These are phyloP conservation scores for Panthera leo DNA, from an alignment of 2,113 vertebrate species.

Conservation along the genomic window DNA sequence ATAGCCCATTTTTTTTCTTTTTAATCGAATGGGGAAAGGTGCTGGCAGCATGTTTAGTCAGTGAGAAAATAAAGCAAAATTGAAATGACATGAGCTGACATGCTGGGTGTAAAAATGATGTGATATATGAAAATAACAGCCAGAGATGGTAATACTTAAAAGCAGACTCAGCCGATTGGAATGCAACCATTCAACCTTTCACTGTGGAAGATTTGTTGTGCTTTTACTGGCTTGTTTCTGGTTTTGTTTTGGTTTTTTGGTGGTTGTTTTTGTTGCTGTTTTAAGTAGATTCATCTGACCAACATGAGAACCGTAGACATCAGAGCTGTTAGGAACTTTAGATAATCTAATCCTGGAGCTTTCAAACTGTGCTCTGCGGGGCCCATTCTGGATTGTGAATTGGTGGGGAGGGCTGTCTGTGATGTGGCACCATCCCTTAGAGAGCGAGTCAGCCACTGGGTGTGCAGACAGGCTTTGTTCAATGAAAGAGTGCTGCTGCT, in stretches of 20 bases:
- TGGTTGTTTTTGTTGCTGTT: neutral
- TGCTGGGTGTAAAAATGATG: neutral
- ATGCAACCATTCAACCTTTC: neutral
- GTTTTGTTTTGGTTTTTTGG: neutral
- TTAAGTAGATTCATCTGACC: neutral
- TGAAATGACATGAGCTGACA: slow-evolving; percentile 47
- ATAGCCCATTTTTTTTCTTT: neutral
- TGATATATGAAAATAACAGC: neutral
- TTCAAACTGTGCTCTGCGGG: neutral
- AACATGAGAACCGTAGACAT: neutral
- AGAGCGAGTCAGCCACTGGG: neutral
- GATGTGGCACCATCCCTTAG: accelerated
- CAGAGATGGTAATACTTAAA: neutral
- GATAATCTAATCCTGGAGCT: neutral
- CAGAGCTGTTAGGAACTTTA: neutral
- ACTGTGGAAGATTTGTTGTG: neutral
- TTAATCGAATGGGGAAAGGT: neutral
- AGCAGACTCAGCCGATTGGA: neutral
- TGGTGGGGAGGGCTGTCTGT: accelerated
- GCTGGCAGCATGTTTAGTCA: slow-evolving; percentile 9
- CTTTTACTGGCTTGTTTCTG: neutral
- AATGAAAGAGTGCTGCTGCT: neutral
- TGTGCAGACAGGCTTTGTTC: neutral
- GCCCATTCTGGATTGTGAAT: neutral
- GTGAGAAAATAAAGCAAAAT: slow-evolving; percentile 39